phyloP scores from a whole-genome alignment of 2,888 invertebrate species.

The Synergus gifuensis region DNA sequence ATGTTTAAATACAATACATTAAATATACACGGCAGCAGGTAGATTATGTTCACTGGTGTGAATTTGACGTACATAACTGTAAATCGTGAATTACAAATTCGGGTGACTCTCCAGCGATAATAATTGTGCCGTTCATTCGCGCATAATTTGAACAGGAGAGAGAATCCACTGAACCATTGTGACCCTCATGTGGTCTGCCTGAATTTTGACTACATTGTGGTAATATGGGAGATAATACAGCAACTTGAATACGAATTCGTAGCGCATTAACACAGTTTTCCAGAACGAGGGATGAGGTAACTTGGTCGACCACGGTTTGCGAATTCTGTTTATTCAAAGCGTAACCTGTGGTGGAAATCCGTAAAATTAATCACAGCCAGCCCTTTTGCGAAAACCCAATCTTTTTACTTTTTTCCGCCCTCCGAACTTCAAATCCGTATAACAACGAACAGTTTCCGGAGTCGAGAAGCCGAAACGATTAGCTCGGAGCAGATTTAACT shows the following conservation, averaged over 20 bases:
- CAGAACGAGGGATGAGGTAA: not conserved
- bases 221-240: slow-evolving; percentile 22
- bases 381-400: not conserved
- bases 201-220: slow-evolving; percentile 28
- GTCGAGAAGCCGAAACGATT: not conserved
- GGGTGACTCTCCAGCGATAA: slow-evolving; percentile 25
- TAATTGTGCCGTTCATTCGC: slow-evolving; percentile 24
- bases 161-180: not conserved
- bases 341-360: slow-evolving; percentile 5
- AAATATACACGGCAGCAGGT: not conserved
- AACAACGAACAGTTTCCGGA: not conserved
- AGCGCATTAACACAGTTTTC: slow-evolving; percentile 31
- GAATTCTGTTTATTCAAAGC: slow-evolving; percentile 27
- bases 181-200: slow-evolving; percentile 13
- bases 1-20: slow-evolving; percentile 1
- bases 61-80: slow-evolving; percentile 10
- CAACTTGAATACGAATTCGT: slow-evolving; percentile 16
- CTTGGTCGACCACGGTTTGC: not conserved
- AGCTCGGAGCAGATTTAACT: not conserved
- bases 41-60: slow-evolving; percentile 17
- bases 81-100: slow-evolving; percentile 20
- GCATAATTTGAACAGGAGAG: slow-evolving; percentile 32
- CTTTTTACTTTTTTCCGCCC: not conserved
- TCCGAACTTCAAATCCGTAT: not conserved
- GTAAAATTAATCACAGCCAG: slow-evolving; percentile 1